These are phyloP conservation scores for Strigamia crassipes DNA, from an alignment of 2,888 invertebrate genomes.

Conservation along the genomic window DNA sequence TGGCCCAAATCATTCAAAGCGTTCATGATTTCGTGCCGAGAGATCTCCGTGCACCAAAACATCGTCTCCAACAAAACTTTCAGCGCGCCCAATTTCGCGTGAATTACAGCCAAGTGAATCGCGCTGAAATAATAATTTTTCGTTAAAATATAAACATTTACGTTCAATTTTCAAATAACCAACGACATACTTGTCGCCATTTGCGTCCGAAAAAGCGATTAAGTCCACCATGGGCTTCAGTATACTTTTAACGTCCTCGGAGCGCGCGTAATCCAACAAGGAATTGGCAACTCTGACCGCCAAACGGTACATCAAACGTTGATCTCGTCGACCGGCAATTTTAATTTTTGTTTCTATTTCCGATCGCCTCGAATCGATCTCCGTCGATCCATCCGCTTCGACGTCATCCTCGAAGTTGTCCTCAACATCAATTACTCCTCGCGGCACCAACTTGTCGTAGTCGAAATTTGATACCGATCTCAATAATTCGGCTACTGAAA, in stretches of 20 bases:
- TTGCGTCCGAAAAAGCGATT: not conserved
- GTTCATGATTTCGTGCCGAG: not conserved
- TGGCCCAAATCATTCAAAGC: not conserved
- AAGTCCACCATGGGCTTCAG: not conserved
- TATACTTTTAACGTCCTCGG: not conserved
- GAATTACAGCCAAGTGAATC: slow-evolving; percentile 19
- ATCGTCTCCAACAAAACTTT: not conserved
- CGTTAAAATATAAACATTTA: too few relatives aligned
- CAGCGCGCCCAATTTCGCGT: not conserved
- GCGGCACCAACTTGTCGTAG: too few relatives aligned
- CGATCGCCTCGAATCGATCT: too few relatives aligned
- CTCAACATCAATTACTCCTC: too few relatives aligned
- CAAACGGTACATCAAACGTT: not conserved
- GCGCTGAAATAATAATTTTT: slow-evolving; percentile 15
- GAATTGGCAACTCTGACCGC: not conserved
- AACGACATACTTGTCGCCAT: not conserved
- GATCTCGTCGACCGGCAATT: not conserved
- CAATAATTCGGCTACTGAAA: too few relatives aligned
- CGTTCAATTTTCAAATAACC: too few relatives aligned
- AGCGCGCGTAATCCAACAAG: not conserved
- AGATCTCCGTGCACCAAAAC: not conserved
- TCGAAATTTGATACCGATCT: too few relatives aligned
- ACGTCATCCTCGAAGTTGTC: too few relatives aligned
- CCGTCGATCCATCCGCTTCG: too few relatives aligned
- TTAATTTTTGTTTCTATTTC: not conserved